Conservation (phyloP, 2,888 invertebrate genomes). For the Campaea margaritaria region DNA sequence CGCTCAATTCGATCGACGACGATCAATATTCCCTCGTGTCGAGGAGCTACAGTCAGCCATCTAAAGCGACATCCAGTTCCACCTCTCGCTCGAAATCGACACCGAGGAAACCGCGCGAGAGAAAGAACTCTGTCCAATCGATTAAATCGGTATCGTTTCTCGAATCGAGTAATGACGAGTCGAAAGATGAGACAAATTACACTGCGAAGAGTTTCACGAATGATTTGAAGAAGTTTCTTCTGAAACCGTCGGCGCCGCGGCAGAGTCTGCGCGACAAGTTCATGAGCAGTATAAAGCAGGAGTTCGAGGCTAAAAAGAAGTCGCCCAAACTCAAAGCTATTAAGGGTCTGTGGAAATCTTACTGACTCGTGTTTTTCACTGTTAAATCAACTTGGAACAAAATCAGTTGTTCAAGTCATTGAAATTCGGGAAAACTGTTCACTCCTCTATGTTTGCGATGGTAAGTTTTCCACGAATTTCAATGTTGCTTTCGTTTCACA, state of each 20-base stretch:
- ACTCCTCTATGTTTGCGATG: too few species aligned
- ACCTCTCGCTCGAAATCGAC: conserved; percentile 56
- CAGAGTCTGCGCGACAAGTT: conserved; percentile 79
- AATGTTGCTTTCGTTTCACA: too few species aligned
- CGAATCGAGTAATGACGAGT: conserved; percentile 75
- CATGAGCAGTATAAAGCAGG: conserved; percentile 79
- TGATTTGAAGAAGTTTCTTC: conserved; percentile 77
- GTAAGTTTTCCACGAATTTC: too few species aligned
- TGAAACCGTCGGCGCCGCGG: conserved; percentile 75
- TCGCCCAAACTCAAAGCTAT: conserved; percentile 81
- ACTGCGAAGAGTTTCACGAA: conserved; percentile 83
- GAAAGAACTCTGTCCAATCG: conserved; percentile 79
- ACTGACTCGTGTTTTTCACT: conserved; percentile 49
- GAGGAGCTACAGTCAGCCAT: conserved; percentile 67
- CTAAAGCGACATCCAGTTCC: conserved; percentile 46
- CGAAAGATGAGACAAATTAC: conserved; percentile 79
- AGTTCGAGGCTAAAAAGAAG: conserved; percentile 75
- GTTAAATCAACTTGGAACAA: not conserved
- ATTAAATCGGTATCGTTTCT: conserved; percentile 81
- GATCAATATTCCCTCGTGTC: conserved; percentile 72
- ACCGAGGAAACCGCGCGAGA: conserved; percentile 53
- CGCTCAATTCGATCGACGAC: conserved; percentile 72
- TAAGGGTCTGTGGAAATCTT: conserved; percentile 82
- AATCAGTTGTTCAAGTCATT: too few species aligned
- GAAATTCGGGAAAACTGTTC: too few species aligned